Base-by-base conservation (phyloP, 2,888 invertebrate species). In the Nesidiocoris tenuis region DNA sequence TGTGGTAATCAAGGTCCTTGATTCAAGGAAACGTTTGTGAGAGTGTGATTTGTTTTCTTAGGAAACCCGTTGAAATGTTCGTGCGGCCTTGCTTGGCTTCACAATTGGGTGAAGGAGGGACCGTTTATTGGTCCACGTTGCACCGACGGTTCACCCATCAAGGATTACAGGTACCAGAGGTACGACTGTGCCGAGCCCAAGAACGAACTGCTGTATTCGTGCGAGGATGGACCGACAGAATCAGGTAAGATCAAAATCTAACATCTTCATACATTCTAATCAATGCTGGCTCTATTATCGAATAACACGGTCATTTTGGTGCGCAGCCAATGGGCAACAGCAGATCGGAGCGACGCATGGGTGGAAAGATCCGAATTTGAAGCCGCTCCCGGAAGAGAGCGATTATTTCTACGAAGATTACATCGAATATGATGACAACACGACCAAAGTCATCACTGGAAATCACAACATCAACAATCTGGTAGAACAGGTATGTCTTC, bases 341-440 rank as follows among this genome's bases (percentile, higher is more conserved):
- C 70, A 70, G 2, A n/a, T 70, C 7, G 19, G 70, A 7, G 63
- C 74, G 9, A 65, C 77, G 9, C 65, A 74, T 18, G 61, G 57
- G 18, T 77, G 74, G 76, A 78, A 78, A 39, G 78, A 77, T 22
- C 61, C 74, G n/a, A 70, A 72, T 65, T 1, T 77, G 54, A 80
- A 80, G 79, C 82, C 92, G 2, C 85, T 88, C 1, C 91, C 91
- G 2, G 90, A 90, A 82, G 92, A 92, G 82, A 90, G 91, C 0
- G 93, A 94, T 82, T 93, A 92, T 81, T 90, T 92, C 80, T 93
- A 93, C 82, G 92, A 93, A 81, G 93, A 93, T 79, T 93, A 92
- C 82, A 87, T 91, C 0, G 93, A 93, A 82, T 91, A 91, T 82
- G 90, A 90, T 5, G 88, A 89, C 74, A 89, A 90, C 80, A 76